phyloP scores from a whole-genome alignment of 2,888 invertebrate species.

The Mellilla xanthometata region DNA sequence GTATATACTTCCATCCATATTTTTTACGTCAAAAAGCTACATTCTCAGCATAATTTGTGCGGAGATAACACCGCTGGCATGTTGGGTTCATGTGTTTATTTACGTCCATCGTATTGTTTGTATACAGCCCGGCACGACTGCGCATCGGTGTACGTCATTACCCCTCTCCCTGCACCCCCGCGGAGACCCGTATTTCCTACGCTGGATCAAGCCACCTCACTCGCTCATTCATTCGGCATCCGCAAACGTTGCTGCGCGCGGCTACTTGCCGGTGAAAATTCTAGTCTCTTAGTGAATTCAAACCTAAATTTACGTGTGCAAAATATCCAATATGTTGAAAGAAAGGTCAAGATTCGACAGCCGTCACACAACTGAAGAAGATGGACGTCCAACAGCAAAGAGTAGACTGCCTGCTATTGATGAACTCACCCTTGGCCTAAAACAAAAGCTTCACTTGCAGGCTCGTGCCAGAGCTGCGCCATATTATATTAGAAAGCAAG shows the following conservation, averaged over 20 bases:
- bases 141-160: constrained; percentile 77
- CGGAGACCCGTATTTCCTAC: constrained; percentile 67
- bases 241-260: constrained; percentile 72
- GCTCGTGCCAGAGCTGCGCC: constrained; percentile 77
- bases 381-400: constrained; percentile 58
- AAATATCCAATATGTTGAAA: constrained; percentile 66
- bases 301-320: constrained; percentile 35
- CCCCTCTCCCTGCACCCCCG: constrained; percentile 60
- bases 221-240: constrained; percentile 80
- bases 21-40: no score
- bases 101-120: constrained; percentile 82
- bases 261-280: constrained; percentile 58
- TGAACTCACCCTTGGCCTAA: constrained; percentile 75
- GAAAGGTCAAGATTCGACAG: constrained; percentile 70
- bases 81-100: constrained; percentile 77
- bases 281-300: constrained; percentile 51
- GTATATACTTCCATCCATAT: no score
- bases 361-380: constrained; percentile 57
- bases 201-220: constrained; percentile 68
- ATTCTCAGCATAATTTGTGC: constrained; percentile 16
- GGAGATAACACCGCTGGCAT: constrained; percentile 68
- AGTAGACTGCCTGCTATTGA: constrained; percentile 74
- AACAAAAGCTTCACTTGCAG: constrained; percentile 79
- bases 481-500: constrained; percentile 79
- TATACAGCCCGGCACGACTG: constrained; percentile 82